phyloP scores from a whole-genome alignment of 2,113 vertebrate genomes.

The Osmerus mordax region DNA sequence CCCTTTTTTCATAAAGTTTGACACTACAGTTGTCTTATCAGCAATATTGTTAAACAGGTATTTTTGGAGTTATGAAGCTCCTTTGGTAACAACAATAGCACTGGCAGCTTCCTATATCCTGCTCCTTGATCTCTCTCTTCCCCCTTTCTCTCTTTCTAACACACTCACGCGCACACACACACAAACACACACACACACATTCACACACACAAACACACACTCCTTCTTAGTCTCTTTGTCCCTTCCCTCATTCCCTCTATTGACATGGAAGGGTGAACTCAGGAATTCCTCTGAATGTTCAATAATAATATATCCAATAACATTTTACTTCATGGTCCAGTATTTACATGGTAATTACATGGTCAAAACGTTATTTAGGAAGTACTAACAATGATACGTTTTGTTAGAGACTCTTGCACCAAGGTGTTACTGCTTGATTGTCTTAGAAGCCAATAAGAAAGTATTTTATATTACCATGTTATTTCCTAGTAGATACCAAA shows the following conservation, averaged over 20 bases:
- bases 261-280: conserved; percentile 88
- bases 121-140: conserved; percentile 10
- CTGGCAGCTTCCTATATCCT: conserved; percentile 46
- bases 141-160: background rate
- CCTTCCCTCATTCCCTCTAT: conserved; percentile 77
- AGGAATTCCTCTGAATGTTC: conserved; percentile 97
- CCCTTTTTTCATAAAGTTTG: conserved; percentile 44
- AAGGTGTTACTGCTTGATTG: no score
- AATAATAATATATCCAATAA: conserved; percentile 55
- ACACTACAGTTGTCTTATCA: conserved; percentile 60
- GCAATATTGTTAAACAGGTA: conserved; percentile 66
- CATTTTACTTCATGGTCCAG: conserved; percentile 54
- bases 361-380: background rate
- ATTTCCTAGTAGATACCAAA: conserved; percentile 3
- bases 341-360: conserved; percentile 26
- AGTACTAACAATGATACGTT: background rate
- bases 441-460: background rate
- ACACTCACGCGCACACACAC: background rate
- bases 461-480: conserved; percentile 19
- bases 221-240: conserved; percentile 51
- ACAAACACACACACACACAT: background rate
- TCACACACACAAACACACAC: conserved; percentile 51
- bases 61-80: conserved; percentile 35
- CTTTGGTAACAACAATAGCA: conserved; percentile 37
- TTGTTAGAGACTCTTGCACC: background rate